Percentiles rank a stretch among this genome's conserved stretches.
Conservation (phyloP, 2,113 vertebrate species). For the Heloderma charlesbogerti region DNA sequence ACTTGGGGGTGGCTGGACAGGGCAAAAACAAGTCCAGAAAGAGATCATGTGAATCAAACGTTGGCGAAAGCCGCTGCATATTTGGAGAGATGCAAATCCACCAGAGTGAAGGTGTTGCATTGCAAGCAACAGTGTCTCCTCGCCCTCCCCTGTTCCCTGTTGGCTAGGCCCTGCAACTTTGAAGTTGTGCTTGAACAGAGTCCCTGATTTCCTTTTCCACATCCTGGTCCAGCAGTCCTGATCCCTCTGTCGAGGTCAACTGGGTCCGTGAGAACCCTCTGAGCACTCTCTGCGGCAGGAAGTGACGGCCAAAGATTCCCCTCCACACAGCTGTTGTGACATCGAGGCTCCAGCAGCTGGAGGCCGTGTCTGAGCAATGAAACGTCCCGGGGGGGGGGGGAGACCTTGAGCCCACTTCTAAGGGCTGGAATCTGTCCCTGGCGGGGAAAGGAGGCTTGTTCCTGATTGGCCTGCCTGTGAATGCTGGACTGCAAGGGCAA, state of each 20-base stretch:
- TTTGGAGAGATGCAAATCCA: background rate
- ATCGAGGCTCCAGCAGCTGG: background rate
- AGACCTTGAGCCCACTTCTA: background rate
- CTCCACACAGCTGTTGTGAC: background rate
- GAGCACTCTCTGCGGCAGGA: background rate
- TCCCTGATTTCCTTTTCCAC: background rate
- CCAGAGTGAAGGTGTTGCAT: background rate
- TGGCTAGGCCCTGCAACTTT: too few relatives aligned
- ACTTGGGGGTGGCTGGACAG: too few relatives aligned
- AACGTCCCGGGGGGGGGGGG: background rate
- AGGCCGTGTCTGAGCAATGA: background rate
- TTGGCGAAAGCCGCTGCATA: background rate
- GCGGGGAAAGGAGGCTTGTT: background rate
- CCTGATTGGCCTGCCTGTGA: background rate
- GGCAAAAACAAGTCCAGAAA: background rate
- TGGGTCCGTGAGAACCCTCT: slow-evolving; percentile 1
- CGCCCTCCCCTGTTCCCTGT: too few relatives aligned
- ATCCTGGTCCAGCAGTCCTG: background rate
- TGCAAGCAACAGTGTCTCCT: background rate
- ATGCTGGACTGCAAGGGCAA: background rate
- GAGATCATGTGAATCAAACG: background rate
- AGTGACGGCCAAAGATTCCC: background rate
- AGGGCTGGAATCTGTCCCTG: background rate
- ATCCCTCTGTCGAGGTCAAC: background rate
- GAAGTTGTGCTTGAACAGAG: background rate